Evolutionary conservation across 2,888 invertebrate genomes (phyloP), one percentile per base, ranked within the genome.

Genomic region (Erebia aethiops): DNA sequence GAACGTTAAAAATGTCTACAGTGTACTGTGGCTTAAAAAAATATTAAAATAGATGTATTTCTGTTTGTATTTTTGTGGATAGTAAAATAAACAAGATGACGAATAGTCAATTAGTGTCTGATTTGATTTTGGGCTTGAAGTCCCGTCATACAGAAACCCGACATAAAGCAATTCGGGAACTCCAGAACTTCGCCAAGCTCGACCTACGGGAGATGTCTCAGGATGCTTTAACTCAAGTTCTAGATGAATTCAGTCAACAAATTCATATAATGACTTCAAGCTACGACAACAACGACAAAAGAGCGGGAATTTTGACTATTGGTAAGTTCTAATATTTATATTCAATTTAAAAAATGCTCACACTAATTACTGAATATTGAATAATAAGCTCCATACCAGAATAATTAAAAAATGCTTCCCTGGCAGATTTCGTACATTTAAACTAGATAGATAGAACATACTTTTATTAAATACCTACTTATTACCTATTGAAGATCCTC

Each of bases 191-290:
- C 86, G 97, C 97, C 1, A 98, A 97, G 86, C 97, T 97, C 11
- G 98, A 98, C 81, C 87, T 98, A 70, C 95, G 97, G 2, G 98
- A 98, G 90, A 96, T 98, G 88, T 96, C 98, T 0, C 96, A 96
- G 67, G 99, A 99, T 82, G 97, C 97, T 79, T 94, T 98, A 74
- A 95, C 96, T 49, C 94, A 95, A 70, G 98, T 98, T 81, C 96
- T 99, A 85, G 99, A 99, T 84, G 97, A 98, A 76, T 98, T 99
- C 82, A 98, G 98, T 86, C 97, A 98, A 85, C 97, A 98, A 82
- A 98, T 99, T 76, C 98, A 98, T 85, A 97, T 98, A 82, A 97
- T 99, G 97, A 98, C 98, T 5, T 97, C 98, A 21, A 97, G 98
- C 79, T 95, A 96, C 51, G 98, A 99, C 86, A 96, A 97, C 56